Base-by-base conservation (phyloP, 2,113 vertebrate species). In the Mesembrinibis cayennensis region DNA sequence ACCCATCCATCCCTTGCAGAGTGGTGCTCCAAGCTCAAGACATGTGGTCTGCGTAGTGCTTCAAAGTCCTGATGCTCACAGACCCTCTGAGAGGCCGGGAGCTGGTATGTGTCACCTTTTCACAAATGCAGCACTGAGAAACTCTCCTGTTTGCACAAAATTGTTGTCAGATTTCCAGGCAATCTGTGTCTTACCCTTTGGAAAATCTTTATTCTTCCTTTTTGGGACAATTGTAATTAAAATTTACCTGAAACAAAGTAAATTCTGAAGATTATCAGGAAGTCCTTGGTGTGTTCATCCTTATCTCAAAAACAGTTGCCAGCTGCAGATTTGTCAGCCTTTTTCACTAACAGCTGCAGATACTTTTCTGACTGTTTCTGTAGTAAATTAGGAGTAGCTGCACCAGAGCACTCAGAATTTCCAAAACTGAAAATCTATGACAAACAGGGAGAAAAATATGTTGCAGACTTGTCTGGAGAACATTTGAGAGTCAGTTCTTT, bases 1-100 rank as follows among this genome's bases (percentile, higher is more conserved):
- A 25, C 36, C 10, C 49, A 29, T n/a, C 65, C 34, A 26, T 50
- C 63, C 50, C 29, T 70, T 56, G 42, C 23, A 20, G 42, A 45
- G 34, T 3, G 36, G 2, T 45, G 23, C 23, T 45, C 23, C 44
- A 27, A 58, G 61, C 10, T 53, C 40, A 27, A 27, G 16, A 16
- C 29, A 29, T 29, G 47, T 38, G 1, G 0, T 29, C 25, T 27
- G 20, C 3, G 0, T 21, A 30, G 20, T 5, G 13, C 9, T 53
- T 62, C 62, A 23, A 9, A 8, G 29, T 50, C 32, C 42, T 32
- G 42, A 23, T 25, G 56, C 36, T 65, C 49, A 9, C 14, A 50
- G 55, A 29, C 11, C 8, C 29, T 26, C 36, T 5, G 9, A 40
- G 36, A 17, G 20, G 7, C 44, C 36, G 29, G 56, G 17, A 67